These are phyloP conservation scores for Cataglyphis altisquamis DNA, from an alignment of 2,888 invertebrate genomes.

Conservation along the genomic window DNA sequence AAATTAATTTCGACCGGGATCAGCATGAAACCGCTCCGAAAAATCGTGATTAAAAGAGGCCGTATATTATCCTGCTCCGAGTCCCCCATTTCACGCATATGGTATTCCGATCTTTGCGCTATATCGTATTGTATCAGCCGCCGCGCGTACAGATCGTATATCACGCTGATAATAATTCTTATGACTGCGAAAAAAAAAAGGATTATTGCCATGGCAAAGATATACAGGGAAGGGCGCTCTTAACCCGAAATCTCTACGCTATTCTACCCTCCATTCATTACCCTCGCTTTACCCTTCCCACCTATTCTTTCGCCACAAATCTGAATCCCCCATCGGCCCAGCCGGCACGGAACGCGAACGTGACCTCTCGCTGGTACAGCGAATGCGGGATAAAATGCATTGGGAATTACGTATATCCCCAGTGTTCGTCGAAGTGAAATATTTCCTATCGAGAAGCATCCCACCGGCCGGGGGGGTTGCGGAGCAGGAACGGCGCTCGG, in stretches of 20 bases:
- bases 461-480: slow-evolving; percentile 47
- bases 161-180: slow-evolving; percentile 47
- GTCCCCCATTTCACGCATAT: slow-evolving; percentile 48
- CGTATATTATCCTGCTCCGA: slow-evolving; percentile 25
- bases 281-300: slow-evolving; percentile 42
- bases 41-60: slow-evolving; percentile 41
- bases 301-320: slow-evolving; percentile 70
- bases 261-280: slow-evolving; percentile 68
- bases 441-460: slow-evolving; percentile 80
- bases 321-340: slow-evolving; percentile 65
- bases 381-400: slow-evolving; percentile 80
- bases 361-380: slow-evolving; percentile 69
- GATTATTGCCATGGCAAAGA: slow-evolving; percentile 61
- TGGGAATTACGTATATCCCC: slow-evolving; percentile 80
- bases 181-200: slow-evolving; percentile 39
- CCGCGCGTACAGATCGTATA: slow-evolving; percentile 40
- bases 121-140: slow-evolving; percentile 53
- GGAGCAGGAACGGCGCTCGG: slow-evolving; percentile 47
- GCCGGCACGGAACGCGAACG: slow-evolving; percentile 61
- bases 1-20: slow-evolving; percentile 55
- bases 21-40: slow-evolving; percentile 32
- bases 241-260: slow-evolving; percentile 68
- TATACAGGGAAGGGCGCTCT: slow-evolving; percentile 54
- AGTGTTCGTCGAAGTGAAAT: slow-evolving; percentile 79
- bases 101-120: slow-evolving; percentile 51